phyloP scores from a whole-genome alignment of 2,888 invertebrate species.

The Polia nebulosa region DNA sequence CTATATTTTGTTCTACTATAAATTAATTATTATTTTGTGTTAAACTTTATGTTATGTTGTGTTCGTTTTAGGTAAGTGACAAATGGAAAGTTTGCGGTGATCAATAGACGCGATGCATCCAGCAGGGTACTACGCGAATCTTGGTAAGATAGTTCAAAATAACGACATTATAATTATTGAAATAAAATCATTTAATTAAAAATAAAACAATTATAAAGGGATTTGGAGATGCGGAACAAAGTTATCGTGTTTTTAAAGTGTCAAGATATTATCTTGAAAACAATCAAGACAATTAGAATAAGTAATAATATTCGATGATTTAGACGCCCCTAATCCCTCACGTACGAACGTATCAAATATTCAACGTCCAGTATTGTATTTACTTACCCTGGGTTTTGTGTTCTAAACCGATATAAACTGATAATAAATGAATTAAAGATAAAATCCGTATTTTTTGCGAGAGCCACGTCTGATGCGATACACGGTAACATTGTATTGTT shows the following conservation, averaged over 20 bases:
- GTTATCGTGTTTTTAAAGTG: background rate
- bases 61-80: constrained; percentile 90
- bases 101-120: constrained; percentile 88
- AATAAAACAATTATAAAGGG: background rate
- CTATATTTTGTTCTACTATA: background rate
- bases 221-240: background rate
- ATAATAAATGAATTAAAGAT: constrained; percentile 48
- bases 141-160: constrained; percentile 82
- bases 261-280: background rate
- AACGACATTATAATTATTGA: constrained; percentile 34
- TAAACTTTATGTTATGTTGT: constrained; percentile 66
- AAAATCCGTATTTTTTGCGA: constrained; percentile 38
- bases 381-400: constrained; percentile 12
- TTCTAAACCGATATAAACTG: constrained; percentile 31
- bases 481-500: constrained; percentile 19
- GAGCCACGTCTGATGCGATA: background rate
- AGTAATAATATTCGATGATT: background rate
- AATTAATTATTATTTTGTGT: constrained; percentile 33
- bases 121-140: constrained; percentile 90
- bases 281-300: constrained; percentile 25
- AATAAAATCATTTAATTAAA: background rate
- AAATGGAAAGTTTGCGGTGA: constrained; percentile 88
- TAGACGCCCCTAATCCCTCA: constrained; percentile 5
- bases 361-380: background rate
- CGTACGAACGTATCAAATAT: background rate